Evolutionary conservation across 2,888 invertebrate genomes (phyloP).

Genomic region (Spisula solida): DNA sequence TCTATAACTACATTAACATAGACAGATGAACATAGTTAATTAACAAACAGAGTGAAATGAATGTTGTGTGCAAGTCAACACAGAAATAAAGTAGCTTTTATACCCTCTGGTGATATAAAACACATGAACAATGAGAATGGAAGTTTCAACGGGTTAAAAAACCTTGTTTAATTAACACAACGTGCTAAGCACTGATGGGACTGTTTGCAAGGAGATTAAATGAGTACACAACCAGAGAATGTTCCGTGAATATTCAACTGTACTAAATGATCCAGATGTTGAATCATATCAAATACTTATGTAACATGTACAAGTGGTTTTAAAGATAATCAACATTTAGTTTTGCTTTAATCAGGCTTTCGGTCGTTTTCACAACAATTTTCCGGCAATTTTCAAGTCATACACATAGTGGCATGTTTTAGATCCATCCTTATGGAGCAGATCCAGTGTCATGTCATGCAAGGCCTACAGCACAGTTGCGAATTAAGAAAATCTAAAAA

Average conservation of each 20-base stretch:
- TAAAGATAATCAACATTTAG: no score
- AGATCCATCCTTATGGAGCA: no score
- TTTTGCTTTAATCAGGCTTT: no score
- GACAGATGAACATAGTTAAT: conserved; percentile 11
- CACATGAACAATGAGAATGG: neutral
- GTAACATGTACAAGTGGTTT: neutral
- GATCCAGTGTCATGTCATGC: no score
- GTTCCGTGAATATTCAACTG: neutral
- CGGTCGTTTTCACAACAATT: no score
- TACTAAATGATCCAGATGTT: neutral
- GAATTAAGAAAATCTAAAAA: no score
- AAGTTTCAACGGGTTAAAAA: conserved; percentile 10
- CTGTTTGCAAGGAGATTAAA: neutral
- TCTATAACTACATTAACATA: neutral
- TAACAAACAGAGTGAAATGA: neutral
- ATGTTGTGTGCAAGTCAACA: neutral
- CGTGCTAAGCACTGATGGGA: neutral
- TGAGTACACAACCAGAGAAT: neutral
- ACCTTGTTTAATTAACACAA: conserved; percentile 8
- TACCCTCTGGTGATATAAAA: neutral
- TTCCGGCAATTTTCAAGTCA: no score
- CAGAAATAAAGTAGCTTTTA: neutral
- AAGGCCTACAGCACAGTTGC: no score
- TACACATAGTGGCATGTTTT: no score
- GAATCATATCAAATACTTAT: neutral